phyloP scores from a whole-genome alignment of 2,797 vertebrate genomes.

The Kryptopterus vitreolus region DNA sequence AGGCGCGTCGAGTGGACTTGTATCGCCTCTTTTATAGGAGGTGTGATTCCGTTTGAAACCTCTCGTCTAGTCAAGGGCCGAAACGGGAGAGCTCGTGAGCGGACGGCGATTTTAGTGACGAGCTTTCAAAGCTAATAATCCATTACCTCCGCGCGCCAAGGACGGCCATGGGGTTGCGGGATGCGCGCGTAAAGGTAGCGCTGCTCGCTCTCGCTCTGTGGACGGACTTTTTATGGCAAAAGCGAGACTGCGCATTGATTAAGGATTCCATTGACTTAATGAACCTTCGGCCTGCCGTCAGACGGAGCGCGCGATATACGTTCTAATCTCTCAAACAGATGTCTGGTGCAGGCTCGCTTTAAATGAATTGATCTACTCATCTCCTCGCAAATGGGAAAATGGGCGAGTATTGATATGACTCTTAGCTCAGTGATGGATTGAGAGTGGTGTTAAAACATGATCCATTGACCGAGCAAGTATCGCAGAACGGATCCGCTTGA shows the following conservation, averaged over 20 bases:
- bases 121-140: neutral
- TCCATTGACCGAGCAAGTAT: conserved; percentile 64
- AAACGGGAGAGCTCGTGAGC: neutral
- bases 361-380: conserved; percentile 83
- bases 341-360: conserved; percentile 83
- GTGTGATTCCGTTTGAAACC: conserved; percentile 29
- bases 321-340: conserved; percentile 87
- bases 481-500: conserved; percentile 60
- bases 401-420: conserved; percentile 81
- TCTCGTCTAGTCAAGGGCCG: neutral
- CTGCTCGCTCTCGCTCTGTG: conserved; percentile 49
- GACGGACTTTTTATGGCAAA: conserved; percentile 66
- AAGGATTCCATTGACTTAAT: conserved; percentile 97
- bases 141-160: conserved; percentile 3
- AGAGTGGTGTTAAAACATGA: conserved; percentile 74
- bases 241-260: conserved; percentile 91
- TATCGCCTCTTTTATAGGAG: neutral
- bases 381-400: conserved; percentile 81
- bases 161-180: conserved; percentile 7
- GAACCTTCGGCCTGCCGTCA: conserved; percentile 87
- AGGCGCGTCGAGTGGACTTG: neutral
- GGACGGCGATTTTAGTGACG: neutral
- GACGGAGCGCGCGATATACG: conserved; percentile 82
- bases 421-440: conserved; percentile 76
- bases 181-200: conserved; percentile 19